Percentiles rank a stretch among this genome's conserved stretches.
phyloP scores from a whole-genome alignment of 2,888 invertebrate species.

The Agonopterix arenella region DNA sequence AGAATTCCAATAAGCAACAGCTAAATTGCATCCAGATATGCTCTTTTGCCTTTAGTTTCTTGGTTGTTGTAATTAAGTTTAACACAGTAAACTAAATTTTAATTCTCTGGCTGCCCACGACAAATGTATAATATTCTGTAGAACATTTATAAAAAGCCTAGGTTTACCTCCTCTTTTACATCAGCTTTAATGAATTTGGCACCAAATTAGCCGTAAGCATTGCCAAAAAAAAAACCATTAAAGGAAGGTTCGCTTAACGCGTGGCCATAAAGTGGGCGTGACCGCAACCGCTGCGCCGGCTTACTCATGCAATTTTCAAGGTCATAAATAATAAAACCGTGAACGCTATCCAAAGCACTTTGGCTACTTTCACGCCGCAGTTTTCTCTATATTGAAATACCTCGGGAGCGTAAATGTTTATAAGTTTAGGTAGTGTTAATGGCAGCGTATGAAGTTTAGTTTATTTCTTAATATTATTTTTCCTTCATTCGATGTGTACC shows the following conservation, averaged over 20 bases:
- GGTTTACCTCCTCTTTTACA: too few species aligned
- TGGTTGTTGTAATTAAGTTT: too few species aligned
- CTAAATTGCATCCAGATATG: too few species aligned
- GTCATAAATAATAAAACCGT: constrained; percentile 73
- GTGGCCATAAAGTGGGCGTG: constrained; percentile 67
- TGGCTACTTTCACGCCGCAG: constrained; percentile 75
- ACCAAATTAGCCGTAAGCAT: constrained; percentile 14
- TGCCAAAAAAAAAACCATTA: constrained; percentile 40
- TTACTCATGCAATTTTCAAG: constrained; percentile 74
- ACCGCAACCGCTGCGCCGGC: constrained; percentile 68
- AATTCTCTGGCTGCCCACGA: too few species aligned
- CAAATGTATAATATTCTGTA: too few species aligned
- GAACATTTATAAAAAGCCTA: too few species aligned
- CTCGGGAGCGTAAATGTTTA: constrained; percentile 33
- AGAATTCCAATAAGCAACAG: too few species aligned
- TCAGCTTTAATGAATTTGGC: neutral
- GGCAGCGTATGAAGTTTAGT: too few species aligned
- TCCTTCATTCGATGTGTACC: too few species aligned
- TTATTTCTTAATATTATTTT: too few species aligned
- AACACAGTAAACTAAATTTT: too few species aligned
- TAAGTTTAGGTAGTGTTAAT: neutral
- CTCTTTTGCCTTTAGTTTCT: too few species aligned
- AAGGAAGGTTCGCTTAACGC: constrained; percentile 49
- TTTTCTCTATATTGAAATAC: constrained; percentile 56
- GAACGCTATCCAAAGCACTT: constrained; percentile 70